Conservation (phyloP, 2,888 invertebrate genomes). For the Baronia brevicornis region DNA sequence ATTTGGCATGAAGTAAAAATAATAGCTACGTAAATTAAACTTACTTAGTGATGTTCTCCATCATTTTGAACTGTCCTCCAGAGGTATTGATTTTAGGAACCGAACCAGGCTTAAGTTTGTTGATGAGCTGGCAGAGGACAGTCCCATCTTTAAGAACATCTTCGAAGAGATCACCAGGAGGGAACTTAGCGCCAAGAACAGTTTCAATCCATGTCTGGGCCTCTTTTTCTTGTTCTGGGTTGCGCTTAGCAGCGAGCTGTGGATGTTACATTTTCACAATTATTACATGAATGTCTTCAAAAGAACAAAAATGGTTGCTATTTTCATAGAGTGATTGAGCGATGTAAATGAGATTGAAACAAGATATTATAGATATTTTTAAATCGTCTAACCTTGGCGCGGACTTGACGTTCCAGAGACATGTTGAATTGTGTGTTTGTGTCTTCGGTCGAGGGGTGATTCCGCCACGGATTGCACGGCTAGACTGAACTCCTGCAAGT, state of each 20-base stretch:
- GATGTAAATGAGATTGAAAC: conserved; percentile 6
- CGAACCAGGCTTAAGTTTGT: conserved; percentile 92
- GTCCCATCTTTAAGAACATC: conserved; percentile 94
- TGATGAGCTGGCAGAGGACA: conserved; percentile 94
- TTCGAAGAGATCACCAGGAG: conserved; percentile 86
- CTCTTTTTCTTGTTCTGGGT: conserved; percentile 87
- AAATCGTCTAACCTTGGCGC: conserved; percentile 83
- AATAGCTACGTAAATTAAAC: too few relatives aligned
- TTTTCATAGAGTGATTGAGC: too few relatives aligned
- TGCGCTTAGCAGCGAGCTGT: conserved; percentile 90
- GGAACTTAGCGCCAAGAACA: conserved; percentile 91
- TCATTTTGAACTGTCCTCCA: conserved; percentile 99
- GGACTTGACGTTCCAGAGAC: conserved; percentile 95
- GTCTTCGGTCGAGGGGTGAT: conserved; percentile 40
- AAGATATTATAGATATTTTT: conserved; percentile 17
- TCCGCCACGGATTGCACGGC: conserved; percentile 48
- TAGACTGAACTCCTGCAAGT: conserved; percentile 70
- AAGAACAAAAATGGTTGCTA: too few relatives aligned
- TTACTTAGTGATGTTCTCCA: conserved; percentile 98
- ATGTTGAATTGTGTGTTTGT: conserved; percentile 68
- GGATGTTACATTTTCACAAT: conserved; percentile 8
- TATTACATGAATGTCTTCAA: too few relatives aligned
- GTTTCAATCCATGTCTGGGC: conserved; percentile 95
- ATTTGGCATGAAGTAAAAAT: too few relatives aligned
- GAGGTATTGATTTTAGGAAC: conserved; percentile 93